Evolutionary conservation across 2,888 invertebrate species (phyloP), one percentile per base, ranked within the genome.

Genomic region (Drosophila vallismaia): DNA sequence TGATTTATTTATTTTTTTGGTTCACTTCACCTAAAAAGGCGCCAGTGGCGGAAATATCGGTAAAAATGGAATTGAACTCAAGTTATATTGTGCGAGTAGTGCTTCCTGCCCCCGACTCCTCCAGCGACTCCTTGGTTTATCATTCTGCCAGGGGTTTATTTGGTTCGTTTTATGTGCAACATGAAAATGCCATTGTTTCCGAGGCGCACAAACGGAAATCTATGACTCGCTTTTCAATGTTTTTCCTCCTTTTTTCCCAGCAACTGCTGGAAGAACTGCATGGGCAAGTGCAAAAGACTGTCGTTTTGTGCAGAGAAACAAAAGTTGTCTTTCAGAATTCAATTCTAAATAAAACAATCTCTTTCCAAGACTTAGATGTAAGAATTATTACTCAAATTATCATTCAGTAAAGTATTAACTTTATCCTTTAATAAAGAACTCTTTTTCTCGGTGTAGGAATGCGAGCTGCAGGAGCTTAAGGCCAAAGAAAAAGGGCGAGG

Each of bases 101-200:
- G 59, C 19, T 19, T 51, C 55, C 69, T 46, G 50, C 58, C 14
- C 40, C 42, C 49, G 45, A 42, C 45, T 40, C 36, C 46, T 46
- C 38, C 44, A 28, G 58, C 49, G 45, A 54, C 14, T 48, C 28
- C 57, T 12, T 9, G 46, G 19, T 56, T 24, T 38, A 29, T 57
- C 10, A 9, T 31, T 44, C 31, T 56, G 44, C 28, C 38, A 36
- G 31, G 40, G 48, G 48, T 70, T 69, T 49, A 44, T 50, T 69
- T 70, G 40, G 71, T 29, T 49, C 72, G 59, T 68, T 81, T 84
- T 55, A 78, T 77, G 86, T 86, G 78, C 78, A 78, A 85, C 87
- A 85, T 87, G 84, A 78, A 85, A 85, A 83, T 87, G 75, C 83
- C 87, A 87, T 85, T 85, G 87, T 85, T 85, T 82, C 63, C 70